Evolutionary conservation across 1,140 invertebrate genomes (phyloP).

Genomic region (Temnothorax curvispinosus): DNA sequence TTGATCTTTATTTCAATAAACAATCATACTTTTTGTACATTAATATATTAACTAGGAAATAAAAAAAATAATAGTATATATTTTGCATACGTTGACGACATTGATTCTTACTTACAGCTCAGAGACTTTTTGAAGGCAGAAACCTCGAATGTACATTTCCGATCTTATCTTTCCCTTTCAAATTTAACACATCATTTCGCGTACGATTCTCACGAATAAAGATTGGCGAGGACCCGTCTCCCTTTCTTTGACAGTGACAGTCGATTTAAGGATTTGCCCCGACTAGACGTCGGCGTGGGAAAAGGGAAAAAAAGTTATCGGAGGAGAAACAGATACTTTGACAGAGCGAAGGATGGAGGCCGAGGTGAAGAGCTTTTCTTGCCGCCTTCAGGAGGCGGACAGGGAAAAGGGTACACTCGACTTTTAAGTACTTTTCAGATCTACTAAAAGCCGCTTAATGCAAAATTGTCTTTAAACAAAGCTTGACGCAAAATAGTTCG

Average conservation of each 20-base stretch:
- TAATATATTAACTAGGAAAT: background rate
- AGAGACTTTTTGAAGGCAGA: slow-evolving; percentile 14
- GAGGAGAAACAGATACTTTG: slow-evolving; percentile 73
- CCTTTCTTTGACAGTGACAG: slow-evolving; percentile 69
- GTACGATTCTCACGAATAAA: slow-evolving; percentile 65
- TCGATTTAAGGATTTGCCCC: slow-evolving; percentile 71
- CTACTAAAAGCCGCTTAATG: slow-evolving; percentile 76
- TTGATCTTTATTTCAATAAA: background rate
- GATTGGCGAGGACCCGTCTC: slow-evolving; percentile 50
- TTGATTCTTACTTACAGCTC: slow-evolving; percentile 33
- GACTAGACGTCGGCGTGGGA: slow-evolving; percentile 49
- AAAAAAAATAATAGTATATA: slow-evolving; percentile 5
- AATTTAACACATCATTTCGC: slow-evolving; percentile 73
- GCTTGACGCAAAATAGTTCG: background rate
- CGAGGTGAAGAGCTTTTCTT: slow-evolving; percentile 51
- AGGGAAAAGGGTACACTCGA: slow-evolving; percentile 73
- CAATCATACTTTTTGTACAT: background rate
- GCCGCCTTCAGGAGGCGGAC: slow-evolving; percentile 26
- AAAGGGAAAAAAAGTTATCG: slow-evolving; percentile 66
- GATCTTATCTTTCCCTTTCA: slow-evolving; percentile 49
- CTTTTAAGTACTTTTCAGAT: slow-evolving; percentile 72
- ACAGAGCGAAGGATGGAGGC: background rate
- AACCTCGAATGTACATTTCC: slow-evolving; percentile 23
- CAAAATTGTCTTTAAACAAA: slow-evolving; percentile 75
- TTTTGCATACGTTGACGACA: background rate